Evolutionary conservation across 2,888 invertebrate genomes (phyloP).

Genomic region (Octonoba sinensis): DNA sequence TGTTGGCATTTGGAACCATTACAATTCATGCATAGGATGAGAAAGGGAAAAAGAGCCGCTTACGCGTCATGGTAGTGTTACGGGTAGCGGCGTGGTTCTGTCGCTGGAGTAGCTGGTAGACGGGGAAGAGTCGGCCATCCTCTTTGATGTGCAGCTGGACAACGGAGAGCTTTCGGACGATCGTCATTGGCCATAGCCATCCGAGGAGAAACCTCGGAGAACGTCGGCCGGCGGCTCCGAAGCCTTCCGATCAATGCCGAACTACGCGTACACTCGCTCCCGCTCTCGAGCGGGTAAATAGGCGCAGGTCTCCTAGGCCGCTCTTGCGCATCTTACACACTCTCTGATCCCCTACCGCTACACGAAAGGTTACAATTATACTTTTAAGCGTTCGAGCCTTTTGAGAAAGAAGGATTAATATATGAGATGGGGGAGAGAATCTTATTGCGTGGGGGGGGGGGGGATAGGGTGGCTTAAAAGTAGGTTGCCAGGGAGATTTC

Average conservation of each 20-base stretch:
- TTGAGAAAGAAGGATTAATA: neutral
- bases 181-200: conserved; percentile 62
- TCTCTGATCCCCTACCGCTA: conserved; percentile 4
- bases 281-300: conserved; percentile 26
- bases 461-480: too few species aligned
- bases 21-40: too few species aligned
- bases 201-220: conserved; percentile 40
- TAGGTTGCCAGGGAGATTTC: too few species aligned
- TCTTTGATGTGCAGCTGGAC: conserved; percentile 63
- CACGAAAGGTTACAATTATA: conserved; percentile 6
- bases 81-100: conserved; percentile 16
- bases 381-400: neutral
- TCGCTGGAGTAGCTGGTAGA: conserved; percentile 59
- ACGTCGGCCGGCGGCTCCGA: conserved; percentile 37
- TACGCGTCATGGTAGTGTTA: conserved; percentile 55
- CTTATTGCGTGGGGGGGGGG: too few species aligned
- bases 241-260: conserved; percentile 49
- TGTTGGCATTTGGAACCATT: too few species aligned
- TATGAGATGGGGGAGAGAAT: too few species aligned
- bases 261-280: conserved; percentile 36
- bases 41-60: conserved; percentile 10
- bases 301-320: conserved; percentile 28
- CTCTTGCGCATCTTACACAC: conserved; percentile 20
- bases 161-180: conserved; percentile 62
- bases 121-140: conserved; percentile 62